Evolutionary conservation across 1,140 invertebrate genomes (phyloP), one percentile per base, ranked within the genome.

Genomic region (Trachelipus rathkii): DNA sequence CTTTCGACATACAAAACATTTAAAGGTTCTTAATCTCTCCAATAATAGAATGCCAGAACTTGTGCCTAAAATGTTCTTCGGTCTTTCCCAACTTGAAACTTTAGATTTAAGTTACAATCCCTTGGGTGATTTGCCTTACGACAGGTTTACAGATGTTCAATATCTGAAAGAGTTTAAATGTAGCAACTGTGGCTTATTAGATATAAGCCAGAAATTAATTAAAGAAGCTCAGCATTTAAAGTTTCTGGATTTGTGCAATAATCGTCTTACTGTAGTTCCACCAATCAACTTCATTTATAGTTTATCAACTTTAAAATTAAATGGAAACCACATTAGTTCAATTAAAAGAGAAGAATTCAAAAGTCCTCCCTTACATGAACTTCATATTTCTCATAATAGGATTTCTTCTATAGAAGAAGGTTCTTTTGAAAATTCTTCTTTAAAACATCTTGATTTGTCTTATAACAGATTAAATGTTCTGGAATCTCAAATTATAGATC

Each of bases 71-170:
- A 85, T 92, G 19, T 92, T 92, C 83, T 87, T 89, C 73, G 88
- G 88, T 84, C 84, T 92, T n/a, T 86, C 87, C 10, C 91, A 90
- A 83, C 86, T 94, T 53, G 86, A 87, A 80, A 71, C 88, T 79
- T 85, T 94, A 73, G 91, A 93, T 85, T 84, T 94, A 67, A 92
- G 90, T 84, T 87, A 89, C 78, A 94, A 94, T 85, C 89, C 89
- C 71, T 84, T 92, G 24, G 84, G 86, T 66, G 89, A 91, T 81
- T 86, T 93, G 73, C 89, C 89, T 83, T 89, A 91, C n/a, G 91
- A 92, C 85, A 90, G 91, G 23, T 93, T 93, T 84, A 89, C 89
- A 82, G 91, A 93, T 85, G 88, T 92, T 67, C 84, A 87, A 60
- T 75, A 82, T 13, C 84, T 93, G 60, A 87, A 88, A 84, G 86